Percentiles rank a stretch among this genome's conserved stretches.
Evolutionary conservation across 2,888 invertebrate genomes (phyloP).

Genomic region (Diachrysia chrysitis): DNA sequence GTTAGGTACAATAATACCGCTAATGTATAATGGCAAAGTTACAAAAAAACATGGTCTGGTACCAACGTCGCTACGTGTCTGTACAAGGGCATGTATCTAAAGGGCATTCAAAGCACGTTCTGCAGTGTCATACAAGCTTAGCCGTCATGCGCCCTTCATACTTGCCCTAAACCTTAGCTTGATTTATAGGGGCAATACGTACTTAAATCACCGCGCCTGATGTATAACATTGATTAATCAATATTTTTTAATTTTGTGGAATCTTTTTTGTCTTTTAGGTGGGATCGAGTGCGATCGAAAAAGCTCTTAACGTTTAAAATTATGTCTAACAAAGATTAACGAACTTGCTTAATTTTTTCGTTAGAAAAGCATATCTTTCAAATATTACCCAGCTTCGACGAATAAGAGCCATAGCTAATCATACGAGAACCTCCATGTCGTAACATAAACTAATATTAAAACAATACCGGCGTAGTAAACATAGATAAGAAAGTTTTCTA

Average conservation of each 20-base stretch:
- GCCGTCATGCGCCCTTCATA: constrained; percentile 62
- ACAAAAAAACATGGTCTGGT: background rate
- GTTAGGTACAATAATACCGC: background rate
- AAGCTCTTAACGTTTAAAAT: background rate
- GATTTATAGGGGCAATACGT: constrained; percentile 66
- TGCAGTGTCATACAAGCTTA: constrained; percentile 65
- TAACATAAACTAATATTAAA: constrained; percentile 32
- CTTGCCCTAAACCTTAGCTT: constrained; percentile 61
- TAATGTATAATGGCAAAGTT: background rate
- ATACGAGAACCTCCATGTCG: constrained; percentile 36
- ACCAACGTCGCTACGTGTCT: constrained; percentile 14
- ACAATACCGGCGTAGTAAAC: constrained; percentile 11
- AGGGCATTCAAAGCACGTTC: constrained; percentile 47
- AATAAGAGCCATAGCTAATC: too few species aligned
- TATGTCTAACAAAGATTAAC: too few species aligned
- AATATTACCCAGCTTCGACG: constrained; percentile 25
- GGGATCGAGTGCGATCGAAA: too few species aligned
- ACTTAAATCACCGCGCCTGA: constrained; percentile 61
- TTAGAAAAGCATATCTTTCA: background rate
- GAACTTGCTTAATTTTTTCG: too few species aligned
- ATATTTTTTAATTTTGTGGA: constrained; percentile 41
- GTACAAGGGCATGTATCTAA: constrained; percentile 23
- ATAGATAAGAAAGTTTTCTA: constrained; percentile 20
- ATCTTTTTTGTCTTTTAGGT: too few species aligned
- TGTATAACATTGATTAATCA: constrained; percentile 57